Base-by-base conservation (phyloP, 2,113 vertebrate genomes). In the Cygnus buccinator region DNA sequence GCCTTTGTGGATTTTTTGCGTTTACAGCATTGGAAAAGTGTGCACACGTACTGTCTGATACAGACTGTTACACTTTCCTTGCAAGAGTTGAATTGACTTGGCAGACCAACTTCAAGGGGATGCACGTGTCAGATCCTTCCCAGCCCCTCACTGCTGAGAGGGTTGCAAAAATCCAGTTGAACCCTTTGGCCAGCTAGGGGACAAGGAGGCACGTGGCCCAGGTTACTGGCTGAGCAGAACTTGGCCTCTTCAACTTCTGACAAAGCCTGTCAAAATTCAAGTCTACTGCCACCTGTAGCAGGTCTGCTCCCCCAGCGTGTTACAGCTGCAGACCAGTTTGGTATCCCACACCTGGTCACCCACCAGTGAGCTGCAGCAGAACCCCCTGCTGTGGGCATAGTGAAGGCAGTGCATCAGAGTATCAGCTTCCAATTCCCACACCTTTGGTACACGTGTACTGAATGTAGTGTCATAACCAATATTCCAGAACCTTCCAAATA, bases 281-380 rank as follows among this genome's bases (percentile, higher is more conserved):
- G 46, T 1, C 0, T 6, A 6, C 57, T 3, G 5, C 15, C 10
- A 25, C 55, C 26, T 61, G 37, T 16, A 52, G 37, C 37, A 62
- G 37, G 18, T 4, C 55, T 39, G 22, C 19, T 63, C 28, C 20
- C 44, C 4, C 17, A 46, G 57, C 46, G 6, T 9, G 6, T 11
- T 16, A 6, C 25, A 39, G 41, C 8, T 31, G 14, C 16, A 54
- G 26, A 31, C 16, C 25, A 73, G 17, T 29, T 54, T 5, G 1
- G 10, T 25, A 26, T 31, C 29, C 41, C 8, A 28, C n/a, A 23
- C 41, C 61, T 6, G 2, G 41, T 66, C 52, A 75, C 52, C 52
- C 41, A 25, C 52, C 23, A 48, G 33, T 17, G 66, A 29, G 18
- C 52, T 7, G 15, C 52, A 46, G 65, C 41, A 3, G 2, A 19